A percentile compares a stretch with the other conserved stretches of the same genome.
Evolutionary conservation across 1,140 invertebrate genomes (phyloP).

Genomic region (Scaptomyza graminum): DNA sequence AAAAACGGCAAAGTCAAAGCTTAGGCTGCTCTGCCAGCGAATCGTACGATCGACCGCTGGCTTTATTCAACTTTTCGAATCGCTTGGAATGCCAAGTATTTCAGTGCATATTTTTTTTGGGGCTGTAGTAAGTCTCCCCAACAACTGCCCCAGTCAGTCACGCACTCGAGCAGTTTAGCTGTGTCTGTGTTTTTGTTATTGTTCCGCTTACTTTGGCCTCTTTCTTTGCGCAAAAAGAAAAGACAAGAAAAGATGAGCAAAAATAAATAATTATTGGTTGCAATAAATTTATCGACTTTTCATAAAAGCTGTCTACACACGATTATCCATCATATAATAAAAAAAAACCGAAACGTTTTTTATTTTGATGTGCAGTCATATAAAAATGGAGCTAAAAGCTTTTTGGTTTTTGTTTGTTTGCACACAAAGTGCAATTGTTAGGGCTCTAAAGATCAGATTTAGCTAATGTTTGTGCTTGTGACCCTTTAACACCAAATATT

Average conservation of each 20-base stretch:
- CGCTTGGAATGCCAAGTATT: slow-evolving; percentile 66
- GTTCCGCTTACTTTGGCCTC: slow-evolving; percentile 42
- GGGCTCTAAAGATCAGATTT: not conserved
- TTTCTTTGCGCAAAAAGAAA: slow-evolving; percentile 26
- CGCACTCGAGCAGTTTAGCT: slow-evolving; percentile 44
- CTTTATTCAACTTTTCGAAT: slow-evolving; percentile 61
- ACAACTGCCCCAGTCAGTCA: slow-evolving; percentile 45
- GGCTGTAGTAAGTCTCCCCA: slow-evolving; percentile 35
- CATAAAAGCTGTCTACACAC: not conserved
- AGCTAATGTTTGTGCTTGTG: not conserved
- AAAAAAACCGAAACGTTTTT: not conserved
- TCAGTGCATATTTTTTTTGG: slow-evolving; percentile 23
- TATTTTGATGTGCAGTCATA: not conserved
- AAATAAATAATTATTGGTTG: slow-evolving; percentile 21
- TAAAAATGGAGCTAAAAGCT: not conserved
- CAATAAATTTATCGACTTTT: not conserved
- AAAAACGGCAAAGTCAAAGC: slow-evolving; percentile 19
- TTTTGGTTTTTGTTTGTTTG: not conserved
- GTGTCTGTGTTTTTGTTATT: slow-evolving; percentile 39
- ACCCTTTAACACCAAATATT: not conserved
- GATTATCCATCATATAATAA: not conserved
- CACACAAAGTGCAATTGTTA: not conserved
- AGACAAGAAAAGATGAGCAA: slow-evolving; percentile 28
- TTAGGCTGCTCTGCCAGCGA: slow-evolving; percentile 13
- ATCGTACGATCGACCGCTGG: slow-evolving; percentile 51